phyloP scores from a whole-genome alignment of 1,140 invertebrate species.

The Laupala kohalensis region DNA sequence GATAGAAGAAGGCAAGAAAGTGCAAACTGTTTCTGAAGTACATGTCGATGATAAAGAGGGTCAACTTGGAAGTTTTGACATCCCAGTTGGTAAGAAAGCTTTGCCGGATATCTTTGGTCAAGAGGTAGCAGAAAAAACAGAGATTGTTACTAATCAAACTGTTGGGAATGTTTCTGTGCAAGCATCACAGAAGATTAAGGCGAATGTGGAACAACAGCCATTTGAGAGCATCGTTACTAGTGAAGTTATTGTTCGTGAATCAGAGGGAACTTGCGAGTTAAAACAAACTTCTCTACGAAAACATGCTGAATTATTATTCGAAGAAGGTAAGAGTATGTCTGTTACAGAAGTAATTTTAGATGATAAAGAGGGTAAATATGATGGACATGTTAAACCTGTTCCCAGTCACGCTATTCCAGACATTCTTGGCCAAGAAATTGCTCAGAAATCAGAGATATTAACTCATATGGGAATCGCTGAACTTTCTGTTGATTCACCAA shows the following conservation, averaged over 20 bases:
- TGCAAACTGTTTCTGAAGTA: slow-evolving; percentile 22
- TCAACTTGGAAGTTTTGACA: slow-evolving; percentile 8
- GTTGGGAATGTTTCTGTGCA: slow-evolving; percentile 22
- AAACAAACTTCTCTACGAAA: slow-evolving; percentile 22
- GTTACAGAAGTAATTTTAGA: slow-evolving; percentile 32
- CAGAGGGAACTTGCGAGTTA: slow-evolving; percentile 25
- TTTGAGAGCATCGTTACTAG: slow-evolving; percentile 24
- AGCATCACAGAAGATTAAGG: slow-evolving; percentile 19
- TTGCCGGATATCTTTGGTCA: slow-evolving; percentile 23
- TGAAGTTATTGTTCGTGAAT: slow-evolving; percentile 24
- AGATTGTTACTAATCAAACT: slow-evolving; percentile 22
- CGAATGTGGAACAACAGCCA: slow-evolving; percentile 19
- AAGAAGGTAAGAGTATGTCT: slow-evolving; percentile 31
- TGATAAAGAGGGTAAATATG: slow-evolving; percentile 29
- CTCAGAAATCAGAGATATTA: slow-evolving; percentile 30
- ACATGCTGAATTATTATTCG: slow-evolving; percentile 28
- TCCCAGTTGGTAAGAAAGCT: slow-evolving; percentile 10
- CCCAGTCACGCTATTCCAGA: slow-evolving; percentile 25
- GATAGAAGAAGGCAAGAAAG: slow-evolving; percentile 26
- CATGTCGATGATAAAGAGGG: slow-evolving; percentile 20
- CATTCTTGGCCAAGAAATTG: slow-evolving; percentile 24
- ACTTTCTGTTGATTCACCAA: slow-evolving; percentile 24
- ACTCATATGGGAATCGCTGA: slow-evolving; percentile 24
- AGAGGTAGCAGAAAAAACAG: slow-evolving; percentile 25
- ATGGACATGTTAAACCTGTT: slow-evolving; percentile 23